phyloP scores from a whole-genome alignment of 2,797 vertebrate genomes.

The Sitta carolinensis region DNA sequence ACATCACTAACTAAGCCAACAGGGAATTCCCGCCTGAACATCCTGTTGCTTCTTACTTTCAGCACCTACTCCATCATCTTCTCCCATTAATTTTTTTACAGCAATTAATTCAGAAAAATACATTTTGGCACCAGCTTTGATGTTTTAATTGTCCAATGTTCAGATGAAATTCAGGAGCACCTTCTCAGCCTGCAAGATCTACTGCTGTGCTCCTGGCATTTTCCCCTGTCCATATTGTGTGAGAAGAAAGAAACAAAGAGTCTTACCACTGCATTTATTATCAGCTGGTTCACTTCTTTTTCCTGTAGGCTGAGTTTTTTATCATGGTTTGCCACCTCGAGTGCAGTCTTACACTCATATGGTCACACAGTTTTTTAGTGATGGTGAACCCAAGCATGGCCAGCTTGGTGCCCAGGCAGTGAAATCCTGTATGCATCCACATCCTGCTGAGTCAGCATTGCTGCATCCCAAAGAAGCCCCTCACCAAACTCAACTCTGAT shows the following conservation, averaged over 20 bases:
- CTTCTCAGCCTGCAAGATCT: neutral
- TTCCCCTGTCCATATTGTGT: neutral
- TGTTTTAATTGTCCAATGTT: neutral
- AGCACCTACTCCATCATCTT: neutral
- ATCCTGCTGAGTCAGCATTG: neutral
- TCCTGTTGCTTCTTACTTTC: neutral
- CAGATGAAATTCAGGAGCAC: neutral
- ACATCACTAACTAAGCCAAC: neutral
- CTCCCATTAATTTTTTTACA: neutral
- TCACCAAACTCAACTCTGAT: neutral
- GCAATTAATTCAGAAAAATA: neutral
- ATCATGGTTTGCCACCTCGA: neutral
- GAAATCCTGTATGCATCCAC: neutral
- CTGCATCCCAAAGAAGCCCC: neutral
- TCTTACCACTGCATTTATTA: neutral
- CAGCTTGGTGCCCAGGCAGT: neutral
- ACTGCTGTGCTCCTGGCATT: neutral
- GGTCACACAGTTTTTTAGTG: accelerated
- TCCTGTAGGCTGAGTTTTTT: neutral
- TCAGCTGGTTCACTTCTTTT: neutral
- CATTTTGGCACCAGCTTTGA: neutral
- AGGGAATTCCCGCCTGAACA: neutral
- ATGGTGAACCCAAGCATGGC: neutral
- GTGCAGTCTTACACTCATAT: neutral
- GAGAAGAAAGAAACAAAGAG: neutral